Base-by-base conservation (phyloP, 2,113 vertebrate genomes). In the Ranitomeya variabilis region DNA sequence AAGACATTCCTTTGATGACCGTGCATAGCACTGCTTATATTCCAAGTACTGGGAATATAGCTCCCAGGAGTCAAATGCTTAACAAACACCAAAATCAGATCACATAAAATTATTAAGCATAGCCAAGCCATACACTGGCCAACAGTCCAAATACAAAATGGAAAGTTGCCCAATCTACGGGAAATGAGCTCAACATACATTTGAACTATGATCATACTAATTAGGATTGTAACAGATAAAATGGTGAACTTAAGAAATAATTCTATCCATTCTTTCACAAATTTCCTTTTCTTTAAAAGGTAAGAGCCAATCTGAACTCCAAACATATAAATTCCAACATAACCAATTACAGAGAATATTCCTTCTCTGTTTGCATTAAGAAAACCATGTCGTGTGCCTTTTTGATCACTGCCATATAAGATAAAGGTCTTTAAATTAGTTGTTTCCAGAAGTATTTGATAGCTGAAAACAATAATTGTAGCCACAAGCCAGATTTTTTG, bases 331-430 rank as follows among this genome's bases (percentile, higher is more conserved):
- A 99, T 93, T 66, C 96, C 94, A 0, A 97, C 91, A n/a, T 99
- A 99, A 0, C 98, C 98, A 0, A 93, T 66, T 0, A 94, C 90
- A 18, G 98, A 99, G 84, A 97, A 95, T 78, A 99, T 90, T 0
- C 98, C 98, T 90, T 99, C 98, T 90, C 96, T 94, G 94, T 99
- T 99, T 73, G 98, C 97, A 11, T 97, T 94, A 16, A 99, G 80
- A 82, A 99, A 96, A 78, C 95, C 95, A 51, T 16, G 82, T 26
- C 95, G 93, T 0, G 93, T 92, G 19, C 83, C 94, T 10, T 90
- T 92, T 85, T 97, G 94, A n/a, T 97, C 91, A 18, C 92, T 92
- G 1, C 96, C 96, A 10, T 97, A 92, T 60, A 97, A 91, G 79
- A 99, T 91, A 73, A 99, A 96, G 7, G 0, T 60, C 90, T 96